Conservation (phyloP, 2,113 vertebrate species). For the Myrmecobius fasciatus region DNA sequence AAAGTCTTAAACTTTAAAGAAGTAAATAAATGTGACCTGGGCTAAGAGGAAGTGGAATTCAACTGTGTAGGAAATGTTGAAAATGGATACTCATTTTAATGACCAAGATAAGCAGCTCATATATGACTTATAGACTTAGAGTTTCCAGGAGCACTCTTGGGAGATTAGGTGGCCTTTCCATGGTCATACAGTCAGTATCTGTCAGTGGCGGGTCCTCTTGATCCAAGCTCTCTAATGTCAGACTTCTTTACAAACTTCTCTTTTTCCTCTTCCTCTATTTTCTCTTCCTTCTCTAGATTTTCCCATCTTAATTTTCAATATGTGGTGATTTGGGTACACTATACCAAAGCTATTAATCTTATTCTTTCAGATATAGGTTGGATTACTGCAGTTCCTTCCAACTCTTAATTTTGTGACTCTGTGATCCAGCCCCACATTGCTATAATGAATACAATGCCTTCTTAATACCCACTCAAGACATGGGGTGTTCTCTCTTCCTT, state of each 20-base stretch:
- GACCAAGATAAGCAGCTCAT: neutral
- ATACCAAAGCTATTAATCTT: neutral
- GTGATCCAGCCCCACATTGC: neutral
- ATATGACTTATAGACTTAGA: neutral
- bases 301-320: neutral
- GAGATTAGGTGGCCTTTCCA: neutral
- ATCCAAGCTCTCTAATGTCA: neutral
- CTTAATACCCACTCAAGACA: neutral
- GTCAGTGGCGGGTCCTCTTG: neutral
- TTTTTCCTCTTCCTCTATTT: neutral
- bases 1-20: neutral
- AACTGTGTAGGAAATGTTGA: neutral
- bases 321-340: neutral
- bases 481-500: neutral
- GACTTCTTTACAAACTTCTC: neutral
- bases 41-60: neutral
- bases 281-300: neutral
- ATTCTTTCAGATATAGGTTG: neutral
- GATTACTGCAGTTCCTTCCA: neutral
- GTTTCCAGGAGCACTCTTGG: neutral
- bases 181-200: neutral
- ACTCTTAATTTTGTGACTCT: neutral
- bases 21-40: neutral
- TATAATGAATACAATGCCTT: fast-evolving
- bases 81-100: neutral